Conservation (phyloP, 2,888 invertebrate genomes). For the Lampropteryx suffumata region DNA sequence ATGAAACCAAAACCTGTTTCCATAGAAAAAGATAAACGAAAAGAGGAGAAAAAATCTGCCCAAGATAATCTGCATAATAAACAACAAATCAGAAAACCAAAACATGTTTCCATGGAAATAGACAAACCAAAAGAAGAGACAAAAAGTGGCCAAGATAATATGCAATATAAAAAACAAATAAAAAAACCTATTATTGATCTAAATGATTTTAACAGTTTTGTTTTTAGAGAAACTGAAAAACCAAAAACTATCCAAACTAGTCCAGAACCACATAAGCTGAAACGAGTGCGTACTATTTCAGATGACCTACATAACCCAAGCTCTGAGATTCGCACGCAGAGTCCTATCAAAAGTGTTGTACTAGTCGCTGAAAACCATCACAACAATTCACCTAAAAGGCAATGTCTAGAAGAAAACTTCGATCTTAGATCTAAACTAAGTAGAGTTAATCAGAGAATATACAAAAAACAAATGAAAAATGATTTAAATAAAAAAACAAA, state of each 20-base stretch:
- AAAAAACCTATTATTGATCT: conserved; percentile 2
- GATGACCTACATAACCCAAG: not conserved
- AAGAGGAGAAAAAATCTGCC: too few relatives aligned
- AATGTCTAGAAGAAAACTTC: conserved; percentile 16
- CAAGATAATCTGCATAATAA: too few relatives aligned
- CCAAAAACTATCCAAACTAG: not conserved
- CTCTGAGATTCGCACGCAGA: not conserved
- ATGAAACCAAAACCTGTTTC: too few relatives aligned
- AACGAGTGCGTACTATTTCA: conserved; percentile 14
- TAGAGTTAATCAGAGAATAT: conserved; percentile 25
- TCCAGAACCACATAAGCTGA: conserved; percentile 2
- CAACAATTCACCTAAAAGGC: conserved; percentile 12
- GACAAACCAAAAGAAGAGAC: too few relatives aligned
- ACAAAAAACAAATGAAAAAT: conserved; percentile 18
- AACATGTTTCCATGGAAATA: too few relatives aligned
- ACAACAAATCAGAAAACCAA: too few relatives aligned
- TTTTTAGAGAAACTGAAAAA: not conserved
- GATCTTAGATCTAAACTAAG: conserved; percentile 43
- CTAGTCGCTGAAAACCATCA: conserved; percentile 18
- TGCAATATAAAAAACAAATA: too few relatives aligned
- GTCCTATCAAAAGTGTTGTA: conserved; percentile 30
- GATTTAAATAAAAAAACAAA: conserved; percentile 7
- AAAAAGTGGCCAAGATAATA: too few relatives aligned
- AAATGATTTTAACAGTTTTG: conserved; percentile 7
- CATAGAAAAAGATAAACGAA: too few relatives aligned